Conservation (phyloP, 2,888 invertebrate species). For the Habrosyne pyritoides region DNA sequence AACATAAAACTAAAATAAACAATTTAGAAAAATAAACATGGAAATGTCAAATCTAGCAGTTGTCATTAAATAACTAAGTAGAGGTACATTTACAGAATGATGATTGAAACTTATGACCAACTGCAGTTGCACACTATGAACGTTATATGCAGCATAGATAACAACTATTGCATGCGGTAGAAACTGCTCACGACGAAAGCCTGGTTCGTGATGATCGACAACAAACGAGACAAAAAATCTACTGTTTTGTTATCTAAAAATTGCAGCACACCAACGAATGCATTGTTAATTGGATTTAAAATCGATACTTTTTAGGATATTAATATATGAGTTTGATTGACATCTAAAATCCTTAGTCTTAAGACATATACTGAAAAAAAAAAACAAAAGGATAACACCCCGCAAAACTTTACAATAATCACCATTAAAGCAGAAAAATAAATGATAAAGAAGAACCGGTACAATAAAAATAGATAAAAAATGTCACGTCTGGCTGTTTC, state of each 20-base stretch:
- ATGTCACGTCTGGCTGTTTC: slow-evolving; percentile 38
- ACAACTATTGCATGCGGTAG: background rate
- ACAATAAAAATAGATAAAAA: background rate
- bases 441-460: background rate
- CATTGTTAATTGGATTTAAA: background rate
- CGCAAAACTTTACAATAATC: background rate
- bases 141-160: background rate
- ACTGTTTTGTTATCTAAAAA: background rate
- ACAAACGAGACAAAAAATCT: background rate
- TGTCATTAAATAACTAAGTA: too few species aligned
- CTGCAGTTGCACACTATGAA: too few species aligned
- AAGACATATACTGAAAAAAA: too few species aligned
- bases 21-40: too few species aligned
- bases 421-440: background rate
- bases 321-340: background rate
- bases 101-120: background rate
- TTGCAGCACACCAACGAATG: background rate
- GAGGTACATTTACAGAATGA: too few species aligned
- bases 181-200: background rate
- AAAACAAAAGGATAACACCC: too few species aligned
- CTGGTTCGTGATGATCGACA: background rate
- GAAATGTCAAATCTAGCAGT: too few species aligned
- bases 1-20: too few species aligned
- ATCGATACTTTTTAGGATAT: background rate
- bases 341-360: background rate